Evolutionary conservation across 2,888 invertebrate species (phyloP).

Genomic region (Mechanitis messenoides): DNA sequence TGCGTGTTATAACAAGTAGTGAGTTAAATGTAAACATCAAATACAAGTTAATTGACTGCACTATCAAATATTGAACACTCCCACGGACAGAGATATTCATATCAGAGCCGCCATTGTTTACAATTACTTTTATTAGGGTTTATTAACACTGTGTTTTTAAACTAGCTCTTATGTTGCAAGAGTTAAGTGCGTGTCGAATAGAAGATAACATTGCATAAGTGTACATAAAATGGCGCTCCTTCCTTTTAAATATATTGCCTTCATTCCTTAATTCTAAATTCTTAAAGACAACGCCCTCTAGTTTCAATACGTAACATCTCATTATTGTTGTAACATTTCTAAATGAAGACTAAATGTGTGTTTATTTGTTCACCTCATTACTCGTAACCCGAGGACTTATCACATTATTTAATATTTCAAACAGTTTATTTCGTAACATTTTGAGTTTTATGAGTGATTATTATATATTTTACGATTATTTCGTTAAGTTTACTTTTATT

Average conservation of each 20-base stretch:
- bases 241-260: conserved; percentile 47
- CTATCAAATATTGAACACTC: conserved; percentile 31
- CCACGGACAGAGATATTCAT: conserved; percentile 15
- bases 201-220: neutral
- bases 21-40: conserved; percentile 52
- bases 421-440: conserved; percentile 16
- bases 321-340: conserved; percentile 47
- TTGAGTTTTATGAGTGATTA: neutral
- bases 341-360: conserved; percentile 29
- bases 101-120: conserved; percentile 1
- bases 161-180: no score
- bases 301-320: conserved; percentile 23
- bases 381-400: neutral
- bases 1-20: conserved; percentile 47
- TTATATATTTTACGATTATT: neutral
- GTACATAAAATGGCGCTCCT: conserved; percentile 34
- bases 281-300: conserved; percentile 62
- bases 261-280: conserved; percentile 71
- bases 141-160: no score
- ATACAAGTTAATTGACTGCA: conserved; percentile 37
- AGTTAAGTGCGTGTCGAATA: neutral
- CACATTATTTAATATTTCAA: conserved; percentile 12
- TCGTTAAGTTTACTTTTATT: neutral
- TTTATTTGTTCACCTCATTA: conserved; percentile 63
- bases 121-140: no score